Evolutionary conservation across 2,797 vertebrate genomes (phyloP).

Genomic region (Acestrorhynchus altus): DNA sequence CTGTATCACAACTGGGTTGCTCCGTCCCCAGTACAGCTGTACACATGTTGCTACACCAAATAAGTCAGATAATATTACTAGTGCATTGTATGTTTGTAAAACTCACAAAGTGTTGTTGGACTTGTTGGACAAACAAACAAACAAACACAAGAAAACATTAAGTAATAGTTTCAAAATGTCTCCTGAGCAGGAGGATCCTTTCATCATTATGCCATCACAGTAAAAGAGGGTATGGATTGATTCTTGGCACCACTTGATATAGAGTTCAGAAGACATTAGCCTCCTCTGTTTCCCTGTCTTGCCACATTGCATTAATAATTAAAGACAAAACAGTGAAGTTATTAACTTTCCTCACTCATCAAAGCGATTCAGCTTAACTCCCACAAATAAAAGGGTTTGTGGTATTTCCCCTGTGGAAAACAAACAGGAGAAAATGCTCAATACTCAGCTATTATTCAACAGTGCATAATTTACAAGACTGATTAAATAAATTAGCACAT

Average conservation of each 20-base stretch:
- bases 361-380: slow-evolving; percentile 48
- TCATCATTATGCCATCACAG: slow-evolving; percentile 47
- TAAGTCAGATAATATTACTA: no score
- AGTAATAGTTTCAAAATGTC: background rate
- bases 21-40: no score
- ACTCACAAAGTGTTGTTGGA: no score
- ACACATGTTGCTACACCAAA: no score
- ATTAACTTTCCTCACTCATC: slow-evolving; percentile 76
- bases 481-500: slow-evolving; percentile 50
- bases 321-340: slow-evolving; percentile 74
- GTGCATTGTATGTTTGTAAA: no score
- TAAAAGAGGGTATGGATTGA: slow-evolving; percentile 46
- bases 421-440: slow-evolving; percentile 44
- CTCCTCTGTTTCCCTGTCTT: slow-evolving; percentile 59
- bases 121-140: no score
- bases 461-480: slow-evolving; percentile 42
- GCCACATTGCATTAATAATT: slow-evolving; percentile 74
- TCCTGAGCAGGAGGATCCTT: slow-evolving; percentile 41
- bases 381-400: slow-evolving; percentile 31
- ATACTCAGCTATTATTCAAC: slow-evolving; percentile 50
- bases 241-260: slow-evolving; percentile 42
- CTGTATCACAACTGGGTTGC: no score
- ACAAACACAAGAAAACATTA: background rate
- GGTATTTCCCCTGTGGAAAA: slow-evolving; percentile 55
- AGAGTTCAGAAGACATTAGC: slow-evolving; percentile 50